Evolutionary conservation across 2,113 vertebrate species (phyloP).

Genomic region (Grallaria varia): DNA sequence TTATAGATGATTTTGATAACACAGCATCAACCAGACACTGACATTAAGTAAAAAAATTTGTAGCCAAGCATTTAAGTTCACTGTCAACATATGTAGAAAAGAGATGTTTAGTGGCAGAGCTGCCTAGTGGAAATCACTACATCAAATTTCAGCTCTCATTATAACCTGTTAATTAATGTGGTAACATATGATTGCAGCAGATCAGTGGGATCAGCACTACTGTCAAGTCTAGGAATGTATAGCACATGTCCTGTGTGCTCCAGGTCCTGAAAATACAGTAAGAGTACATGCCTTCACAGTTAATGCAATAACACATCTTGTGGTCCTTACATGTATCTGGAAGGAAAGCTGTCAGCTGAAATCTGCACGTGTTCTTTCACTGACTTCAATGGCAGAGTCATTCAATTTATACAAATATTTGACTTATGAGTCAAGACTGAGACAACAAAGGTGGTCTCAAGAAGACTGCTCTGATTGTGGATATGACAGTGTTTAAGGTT

Average conservation of each 20-base stretch:
- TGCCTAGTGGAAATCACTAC: not conserved
- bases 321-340: not conserved
- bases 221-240: not conserved
- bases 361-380: not conserved
- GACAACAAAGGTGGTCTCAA: not conserved
- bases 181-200: not conserved
- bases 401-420: not conserved
- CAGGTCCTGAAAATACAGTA: not conserved
- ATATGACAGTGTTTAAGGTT: not conserved
- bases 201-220: not conserved
- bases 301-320: not conserved
- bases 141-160: conserved; percentile 18
- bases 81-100: not conserved
- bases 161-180: conserved; percentile 53
- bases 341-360: not conserved
- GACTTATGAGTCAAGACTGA: not conserved
- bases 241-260: not conserved
- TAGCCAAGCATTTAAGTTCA: not conserved
- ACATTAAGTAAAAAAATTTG: not conserved
- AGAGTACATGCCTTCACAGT: not conserved
- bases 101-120: not conserved
- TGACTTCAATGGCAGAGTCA: not conserved
- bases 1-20: not conserved
- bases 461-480: not conserved
- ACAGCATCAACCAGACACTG: not conserved